phyloP scores from a whole-genome alignment of 2,113 vertebrate genomes.

The Ardeotis arabs region DNA sequence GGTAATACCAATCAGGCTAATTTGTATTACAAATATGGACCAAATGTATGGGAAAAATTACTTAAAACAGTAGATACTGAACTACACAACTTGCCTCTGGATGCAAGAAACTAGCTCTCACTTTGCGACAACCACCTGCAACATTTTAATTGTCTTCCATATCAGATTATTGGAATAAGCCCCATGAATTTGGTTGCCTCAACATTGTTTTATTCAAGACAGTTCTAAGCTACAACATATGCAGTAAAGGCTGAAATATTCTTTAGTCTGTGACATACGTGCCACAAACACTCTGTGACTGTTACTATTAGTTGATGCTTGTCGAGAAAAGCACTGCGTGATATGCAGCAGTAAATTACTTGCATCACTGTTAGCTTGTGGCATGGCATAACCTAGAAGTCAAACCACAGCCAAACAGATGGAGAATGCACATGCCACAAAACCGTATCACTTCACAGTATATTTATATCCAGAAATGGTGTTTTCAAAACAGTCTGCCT shows the following conservation, averaged over 20 bases:
- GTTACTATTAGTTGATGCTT: not conserved
- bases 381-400: slow-evolving; percentile 39
- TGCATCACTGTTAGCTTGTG: slow-evolving; percentile 19
- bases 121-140: not conserved
- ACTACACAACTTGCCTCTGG: not conserved
- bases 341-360: not conserved
- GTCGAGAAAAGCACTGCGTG: not conserved
- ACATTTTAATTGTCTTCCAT: not conserved
- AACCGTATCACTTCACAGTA: not conserved
- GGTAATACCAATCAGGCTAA: not conserved
- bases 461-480: not conserved
- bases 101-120: not conserved
- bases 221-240: not conserved
- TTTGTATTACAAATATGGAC: not conserved
- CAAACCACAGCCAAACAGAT: slow-evolving; percentile 51
- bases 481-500: slow-evolving; percentile 8
- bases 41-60: not conserved
- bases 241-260: not conserved
- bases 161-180: not conserved
- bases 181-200: not conserved
- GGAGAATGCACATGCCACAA: slow-evolving; percentile 5
- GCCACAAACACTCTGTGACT: not conserved
- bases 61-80: not conserved
- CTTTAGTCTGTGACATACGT: not conserved
- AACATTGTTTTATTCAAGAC: not conserved